phyloP scores from a whole-genome alignment of 1,140 invertebrate species.

The Drosophila insularis region DNA sequence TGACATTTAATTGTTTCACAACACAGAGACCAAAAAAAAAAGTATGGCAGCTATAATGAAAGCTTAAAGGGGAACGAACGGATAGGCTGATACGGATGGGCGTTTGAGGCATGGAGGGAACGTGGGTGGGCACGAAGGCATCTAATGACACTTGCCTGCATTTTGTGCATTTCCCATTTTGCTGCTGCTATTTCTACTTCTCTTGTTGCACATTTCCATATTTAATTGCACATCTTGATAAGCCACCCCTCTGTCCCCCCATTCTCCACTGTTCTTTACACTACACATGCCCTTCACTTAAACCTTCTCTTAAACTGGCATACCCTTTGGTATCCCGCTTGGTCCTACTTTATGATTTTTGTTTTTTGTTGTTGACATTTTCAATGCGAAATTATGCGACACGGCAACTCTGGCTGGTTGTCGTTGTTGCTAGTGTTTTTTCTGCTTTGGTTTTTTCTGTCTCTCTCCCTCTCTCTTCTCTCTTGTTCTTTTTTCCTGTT shows the following conservation, averaged over 20 bases:
- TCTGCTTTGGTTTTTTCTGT: constrained; percentile 18
- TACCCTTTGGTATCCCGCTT: not conserved
- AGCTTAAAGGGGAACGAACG: not conserved
- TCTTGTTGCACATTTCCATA: constrained; percentile 72
- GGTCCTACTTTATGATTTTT: not conserved
- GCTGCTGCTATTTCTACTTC: constrained; percentile 33
- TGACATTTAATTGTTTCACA: constrained; percentile 71
- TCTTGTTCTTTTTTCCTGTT: constrained; percentile 17
- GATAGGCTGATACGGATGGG: not conserved
- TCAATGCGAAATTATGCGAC: constrained; percentile 62
- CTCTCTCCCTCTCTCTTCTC: too few relatives aligned
- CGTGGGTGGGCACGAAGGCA: not conserved
- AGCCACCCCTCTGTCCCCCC: constrained; percentile 24
- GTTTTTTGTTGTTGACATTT: constrained; percentile 53
- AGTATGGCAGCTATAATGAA: constrained; percentile 8
- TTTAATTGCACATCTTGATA: constrained; percentile 80
- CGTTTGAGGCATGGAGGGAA: not conserved
- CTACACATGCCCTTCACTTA: not conserved
- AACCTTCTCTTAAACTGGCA: not conserved
- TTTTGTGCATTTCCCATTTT: constrained; percentile 50
- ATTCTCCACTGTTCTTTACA: too few relatives aligned
- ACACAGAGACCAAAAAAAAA: constrained; percentile 13
- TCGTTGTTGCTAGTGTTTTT: constrained; percentile 27
- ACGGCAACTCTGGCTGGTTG: constrained; percentile 42
- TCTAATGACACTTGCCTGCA: constrained; percentile 67